Evolutionary conservation across 2,797 vertebrate species (phyloP), one percentile per base, ranked within the genome.

Genomic region (Siniperca obscura): DNA sequence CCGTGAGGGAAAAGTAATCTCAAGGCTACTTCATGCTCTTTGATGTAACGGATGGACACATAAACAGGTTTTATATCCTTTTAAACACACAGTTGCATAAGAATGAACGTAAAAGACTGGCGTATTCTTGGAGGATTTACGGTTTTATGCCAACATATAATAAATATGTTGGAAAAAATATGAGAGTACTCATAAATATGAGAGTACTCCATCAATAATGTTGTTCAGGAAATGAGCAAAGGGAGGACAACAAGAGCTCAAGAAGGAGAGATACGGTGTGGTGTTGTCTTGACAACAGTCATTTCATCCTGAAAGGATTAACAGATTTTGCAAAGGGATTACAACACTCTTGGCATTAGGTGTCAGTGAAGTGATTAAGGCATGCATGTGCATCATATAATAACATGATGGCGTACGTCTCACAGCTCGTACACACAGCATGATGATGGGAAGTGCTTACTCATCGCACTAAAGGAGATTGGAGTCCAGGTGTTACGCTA

Each of bases 271-370:
- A 71, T 38, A 12, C n/a, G 4, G 55, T 19, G 75, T 77, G 1
- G 70, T 42, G 79, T 89, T 86, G 87, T 89, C 88, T 85, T 90
- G 83, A 89, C 89, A 90, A 89, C 89, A 81, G 73, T 70, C 69
- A 12, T 84, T 86, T 86, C 81, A 85, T 82, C 76, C 74, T 30
- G 70, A 60, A 86, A n/a, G 73, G 89, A 92, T 89, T 88, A 88
- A 72, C 82, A 53, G 86, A 85, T 87, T 88, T 70, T 84, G 38
- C 65, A 25, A 60, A 80, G 67, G 66, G 82, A 91, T 91, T 86
- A 82, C 75, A 55, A 3, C 44, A 22, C 72, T 75, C 73, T 74
- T 67, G 30, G 10, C 40, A 62, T 70, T 5, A 25, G 34, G 27
- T 40, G 34, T 55, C 34, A 5, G 4, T n/a, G 25, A 59, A 30